A percentile compares a stretch with the other conserved stretches of the same genome.
Conservation (phyloP, 1,140 invertebrate species). For the Trichonephila clavata region DNA sequence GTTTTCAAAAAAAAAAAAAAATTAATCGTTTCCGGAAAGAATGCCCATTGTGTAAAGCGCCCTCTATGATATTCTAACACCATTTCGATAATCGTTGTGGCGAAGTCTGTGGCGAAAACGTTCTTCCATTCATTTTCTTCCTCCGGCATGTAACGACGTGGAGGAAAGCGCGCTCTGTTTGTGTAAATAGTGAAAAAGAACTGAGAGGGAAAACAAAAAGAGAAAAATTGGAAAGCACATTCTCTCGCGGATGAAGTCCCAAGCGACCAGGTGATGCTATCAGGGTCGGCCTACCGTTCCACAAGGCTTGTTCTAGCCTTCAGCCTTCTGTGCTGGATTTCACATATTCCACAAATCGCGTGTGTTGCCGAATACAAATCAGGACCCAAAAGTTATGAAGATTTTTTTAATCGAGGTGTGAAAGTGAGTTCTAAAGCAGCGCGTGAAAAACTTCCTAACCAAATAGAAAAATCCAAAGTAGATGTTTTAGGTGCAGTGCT, state of each 20-base stretch:
- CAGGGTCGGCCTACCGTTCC: background rate
- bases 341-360: background rate
- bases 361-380: conserved; percentile 49
- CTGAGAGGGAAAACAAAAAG: background rate
- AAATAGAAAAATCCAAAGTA: conserved; percentile 82
- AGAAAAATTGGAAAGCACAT: background rate
- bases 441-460: conserved; percentile 65
- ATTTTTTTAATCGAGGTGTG: conserved; percentile 69
- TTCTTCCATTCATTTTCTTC: conserved; percentile 40
- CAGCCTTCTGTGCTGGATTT: background rate
- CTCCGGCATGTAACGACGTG: conserved; percentile 8
- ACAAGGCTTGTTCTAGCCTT: conserved; percentile 5
- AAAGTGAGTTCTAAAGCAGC: conserved; percentile 66
- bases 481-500: conserved; percentile 83
- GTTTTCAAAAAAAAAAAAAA: background rate
- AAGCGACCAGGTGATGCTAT: conserved; percentile 25
- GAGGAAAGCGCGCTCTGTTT: conserved; percentile 3
- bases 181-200: conserved; percentile 15
- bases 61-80: background rate
- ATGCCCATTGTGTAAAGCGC: background rate
- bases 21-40: background rate
- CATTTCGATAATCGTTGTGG: background rate
- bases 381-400: conserved; percentile 58
- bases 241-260: conserved; percentile 29
- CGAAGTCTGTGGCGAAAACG: background rate